These are phyloP conservation scores for Nothobranchius furzeri DNA, from an alignment of 2,113 vertebrate genomes.

Conservation along the genomic window DNA sequence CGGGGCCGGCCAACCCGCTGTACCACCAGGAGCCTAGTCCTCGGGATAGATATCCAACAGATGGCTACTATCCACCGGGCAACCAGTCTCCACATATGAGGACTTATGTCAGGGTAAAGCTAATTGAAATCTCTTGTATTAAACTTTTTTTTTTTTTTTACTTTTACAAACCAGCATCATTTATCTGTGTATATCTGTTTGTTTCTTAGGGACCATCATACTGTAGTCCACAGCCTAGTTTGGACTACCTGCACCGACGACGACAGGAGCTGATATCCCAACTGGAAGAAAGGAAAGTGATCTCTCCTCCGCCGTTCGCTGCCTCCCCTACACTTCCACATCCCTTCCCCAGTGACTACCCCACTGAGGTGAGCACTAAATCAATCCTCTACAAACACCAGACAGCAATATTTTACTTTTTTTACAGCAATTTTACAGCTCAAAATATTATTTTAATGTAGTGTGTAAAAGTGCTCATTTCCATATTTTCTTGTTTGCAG, in stretches of 20 bases:
- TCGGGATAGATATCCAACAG: slow-evolving; percentile 85
- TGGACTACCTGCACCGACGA: slow-evolving; percentile 92
- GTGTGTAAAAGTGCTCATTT: neutral
- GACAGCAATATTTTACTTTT: neutral
- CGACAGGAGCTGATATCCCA: slow-evolving; percentile 96
- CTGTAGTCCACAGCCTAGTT: slow-evolving; percentile 83
- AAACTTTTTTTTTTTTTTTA: neutral
- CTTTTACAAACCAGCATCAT: neutral
- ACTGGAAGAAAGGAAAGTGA: slow-evolving; percentile 93
- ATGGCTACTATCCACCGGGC: slow-evolving; percentile 86
- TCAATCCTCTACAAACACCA: neutral
- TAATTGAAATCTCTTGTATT: neutral
- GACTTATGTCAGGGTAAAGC: slow-evolving; percentile 85
- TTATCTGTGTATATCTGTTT: neutral
- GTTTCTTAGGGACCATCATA: slow-evolving; percentile 65
- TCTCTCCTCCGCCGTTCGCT: slow-evolving; percentile 95
- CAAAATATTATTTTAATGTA: neutral
- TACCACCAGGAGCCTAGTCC: slow-evolving; percentile 86
- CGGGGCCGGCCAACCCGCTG: slow-evolving; percentile 80
- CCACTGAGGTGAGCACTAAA: slow-evolving; percentile 81
- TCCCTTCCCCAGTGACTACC: slow-evolving; percentile 85
- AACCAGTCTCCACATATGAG: slow-evolving; percentile 87
- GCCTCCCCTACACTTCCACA: slow-evolving; percentile 91
- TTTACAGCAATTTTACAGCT: neutral
- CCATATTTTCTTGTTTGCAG: slow-evolving; percentile 70